phyloP scores from a whole-genome alignment of 2,888 invertebrate species.

The Lepidochrysops patricia region DNA sequence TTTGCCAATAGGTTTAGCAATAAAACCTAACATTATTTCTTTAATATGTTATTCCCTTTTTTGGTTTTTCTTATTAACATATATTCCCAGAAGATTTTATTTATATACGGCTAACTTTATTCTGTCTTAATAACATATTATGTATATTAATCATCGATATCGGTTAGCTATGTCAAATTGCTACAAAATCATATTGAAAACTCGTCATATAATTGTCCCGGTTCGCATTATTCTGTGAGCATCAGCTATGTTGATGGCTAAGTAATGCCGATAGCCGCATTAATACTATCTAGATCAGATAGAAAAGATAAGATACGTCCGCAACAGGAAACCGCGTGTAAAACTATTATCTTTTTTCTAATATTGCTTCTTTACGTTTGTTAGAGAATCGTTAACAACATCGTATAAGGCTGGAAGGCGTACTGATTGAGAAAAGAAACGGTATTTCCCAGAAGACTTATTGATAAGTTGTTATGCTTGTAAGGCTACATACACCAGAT shows the following conservation, averaged over 20 bases:
- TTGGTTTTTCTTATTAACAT: too few species aligned
- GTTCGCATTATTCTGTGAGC: not conserved
- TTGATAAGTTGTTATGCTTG: not conserved
- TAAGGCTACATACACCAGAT: not conserved
- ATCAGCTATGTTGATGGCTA: conserved; percentile 18
- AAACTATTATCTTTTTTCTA: conserved; percentile 13
- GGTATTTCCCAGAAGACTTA: not conserved
- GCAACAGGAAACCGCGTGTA: conserved; percentile 12
- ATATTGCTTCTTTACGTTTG: conserved; percentile 4
- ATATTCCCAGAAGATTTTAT: too few species aligned
- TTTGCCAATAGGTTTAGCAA: too few species aligned
- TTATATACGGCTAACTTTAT: too few species aligned
- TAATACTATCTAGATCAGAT: conserved; percentile 20
- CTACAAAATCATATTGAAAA: not conserved
- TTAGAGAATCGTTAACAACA: not conserved
- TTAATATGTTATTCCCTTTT: too few species aligned
- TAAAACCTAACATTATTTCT: too few species aligned
- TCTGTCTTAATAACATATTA: too few species aligned
- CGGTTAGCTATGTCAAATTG: too few species aligned
- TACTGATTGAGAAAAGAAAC: conserved; percentile 3
- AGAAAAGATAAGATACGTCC: conserved; percentile 14
- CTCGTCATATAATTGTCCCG: not conserved
- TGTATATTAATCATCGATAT: too few species aligned
- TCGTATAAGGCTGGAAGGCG: not conserved
- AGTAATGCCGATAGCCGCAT: conserved; percentile 17